Evolutionary conservation across 2,888 invertebrate genomes (phyloP), one percentile per base, ranked within the genome.

Genomic region (Aspidiotus destructor): DNA sequence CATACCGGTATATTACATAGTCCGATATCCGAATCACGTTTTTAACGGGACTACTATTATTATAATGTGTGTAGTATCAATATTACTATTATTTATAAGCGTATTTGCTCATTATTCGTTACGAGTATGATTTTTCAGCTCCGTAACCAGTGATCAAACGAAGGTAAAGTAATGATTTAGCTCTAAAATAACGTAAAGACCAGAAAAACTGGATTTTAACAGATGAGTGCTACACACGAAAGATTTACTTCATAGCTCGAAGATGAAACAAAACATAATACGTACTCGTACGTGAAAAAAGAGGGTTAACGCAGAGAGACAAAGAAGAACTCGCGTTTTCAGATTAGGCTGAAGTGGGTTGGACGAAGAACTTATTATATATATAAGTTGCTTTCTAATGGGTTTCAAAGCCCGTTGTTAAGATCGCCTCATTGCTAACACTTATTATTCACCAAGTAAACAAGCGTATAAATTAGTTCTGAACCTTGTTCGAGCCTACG

Each of bases 401-500:
- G 65, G 65, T 65, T 65, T 65, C 65, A 60, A 42, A 58, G 65
- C 65, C 57, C 58, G 65, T 65, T 58, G 58, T 65, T 65, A 58
- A 65, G 65, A 65, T 65, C 65, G 57, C 65, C 58, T 65, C 65
- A 44, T 65, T 65, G 65, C 65, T 65, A 57, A 65, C 65, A 65
- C 65, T 65, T 65, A 65, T 65, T 65, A 65, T 65, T 65, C 65
- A 65, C 65, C 65, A 57, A 58, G 65, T 65, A 65, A 65, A 65
- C 65, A 65, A 65, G 65, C 55, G 58, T 65, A 65, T 65, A 65
- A 65, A 65, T 65, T 65, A 65, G 65, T 65, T 65, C 65, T 65
- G 48, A 58, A 58, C 65, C 65, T 65, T 15, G 65, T 65, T 65
- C 28, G 57, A 58, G 65, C 65, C 65, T 65, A 65, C 58, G 65